Conservation (phyloP, 2,797 vertebrate species). For the Heterohyrax brucei region DNA sequence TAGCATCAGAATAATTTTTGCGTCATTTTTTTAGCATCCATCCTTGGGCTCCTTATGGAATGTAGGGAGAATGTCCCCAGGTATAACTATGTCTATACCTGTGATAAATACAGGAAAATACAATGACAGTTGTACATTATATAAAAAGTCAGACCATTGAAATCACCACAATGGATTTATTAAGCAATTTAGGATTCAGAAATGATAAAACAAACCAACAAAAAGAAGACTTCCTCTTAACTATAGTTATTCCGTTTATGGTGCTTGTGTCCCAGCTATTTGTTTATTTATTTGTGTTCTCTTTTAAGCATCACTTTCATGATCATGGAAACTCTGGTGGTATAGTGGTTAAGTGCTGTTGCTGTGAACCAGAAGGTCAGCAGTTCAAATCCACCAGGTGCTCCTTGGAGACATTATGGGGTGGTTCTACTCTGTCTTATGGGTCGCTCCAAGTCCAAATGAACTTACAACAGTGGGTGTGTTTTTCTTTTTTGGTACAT, state of each 20-base stretch:
- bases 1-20: not conserved
- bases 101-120: slow-evolving; percentile 23
- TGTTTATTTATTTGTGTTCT: not conserved
- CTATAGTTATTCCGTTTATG: not conserved
- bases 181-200: not conserved
- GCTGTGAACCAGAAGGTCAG: too few relatives aligned
- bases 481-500: too few relatives aligned
- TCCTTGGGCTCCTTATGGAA: not conserved
- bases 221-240: not conserved
- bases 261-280: not conserved
- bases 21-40: not conserved
- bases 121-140: not conserved
- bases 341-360: too few relatives aligned
- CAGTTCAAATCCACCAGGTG: too few relatives aligned
- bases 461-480: too few relatives aligned
- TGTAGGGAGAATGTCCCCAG: not conserved
- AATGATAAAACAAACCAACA: not conserved
- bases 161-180: not conserved
- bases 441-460: too few relatives aligned
- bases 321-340: not conserved
- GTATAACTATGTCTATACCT: not conserved
- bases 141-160: slow-evolving; percentile 25
- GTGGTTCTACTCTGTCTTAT: too few relatives aligned
- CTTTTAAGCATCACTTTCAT: not conserved
- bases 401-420: too few relatives aligned